Evolutionary conservation across 2,888 invertebrate genomes (phyloP).

Genomic region (Sussaba pulchella): DNA sequence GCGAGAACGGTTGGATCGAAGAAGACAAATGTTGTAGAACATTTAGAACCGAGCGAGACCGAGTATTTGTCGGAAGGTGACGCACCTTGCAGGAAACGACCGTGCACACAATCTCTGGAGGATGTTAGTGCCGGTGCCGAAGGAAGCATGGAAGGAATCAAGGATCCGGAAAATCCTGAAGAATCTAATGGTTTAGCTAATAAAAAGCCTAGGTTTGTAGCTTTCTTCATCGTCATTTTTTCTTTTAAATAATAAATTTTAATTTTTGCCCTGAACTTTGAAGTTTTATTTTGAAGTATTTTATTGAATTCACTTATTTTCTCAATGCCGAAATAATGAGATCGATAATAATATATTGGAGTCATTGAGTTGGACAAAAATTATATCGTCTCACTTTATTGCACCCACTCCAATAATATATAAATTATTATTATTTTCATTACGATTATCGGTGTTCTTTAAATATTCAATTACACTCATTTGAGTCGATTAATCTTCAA

Average conservation of each 20-base stretch:
- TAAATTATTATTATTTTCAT: neutral
- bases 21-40: conserved; percentile 46
- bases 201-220: conserved; percentile 77
- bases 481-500: neutral
- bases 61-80: conserved; percentile 55
- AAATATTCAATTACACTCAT: no score
- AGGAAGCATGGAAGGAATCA: conserved; percentile 7
- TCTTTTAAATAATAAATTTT: no score
- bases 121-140: conserved; percentile 20
- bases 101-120: conserved; percentile 60
- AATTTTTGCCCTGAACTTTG: no score
- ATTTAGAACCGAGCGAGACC: neutral
- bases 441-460: no score
- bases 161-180: conserved; percentile 37
- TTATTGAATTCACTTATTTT: no score
- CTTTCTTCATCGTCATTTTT: no score
- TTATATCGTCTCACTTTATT: no score
- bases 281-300: no score
- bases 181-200: conserved; percentile 69
- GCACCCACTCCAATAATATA: neutral
- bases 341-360: no score
- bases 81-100: conserved; percentile 74
- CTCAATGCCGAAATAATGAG: no score
- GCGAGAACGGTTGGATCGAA: conserved; percentile 74
- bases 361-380: no score